These are phyloP conservation scores for Tetrao urogallus DNA, from an alignment of 2,113 vertebrate species.

Conservation along the genomic window DNA sequence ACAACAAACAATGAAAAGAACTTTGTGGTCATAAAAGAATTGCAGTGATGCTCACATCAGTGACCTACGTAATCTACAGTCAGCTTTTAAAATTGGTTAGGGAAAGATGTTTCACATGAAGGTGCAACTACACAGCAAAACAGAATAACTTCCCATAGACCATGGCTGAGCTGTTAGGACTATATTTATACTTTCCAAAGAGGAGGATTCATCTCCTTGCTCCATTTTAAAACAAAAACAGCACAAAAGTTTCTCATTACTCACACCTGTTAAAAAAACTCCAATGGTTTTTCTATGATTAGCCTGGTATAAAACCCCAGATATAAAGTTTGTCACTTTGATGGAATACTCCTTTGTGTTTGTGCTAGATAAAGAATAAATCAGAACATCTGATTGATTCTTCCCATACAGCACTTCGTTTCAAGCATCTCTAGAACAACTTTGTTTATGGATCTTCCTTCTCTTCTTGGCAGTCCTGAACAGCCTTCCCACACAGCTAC, in stretches of 20 bases:
- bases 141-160: background rate
- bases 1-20: conserved; percentile 1
- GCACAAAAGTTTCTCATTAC: background rate
- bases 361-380: background rate
- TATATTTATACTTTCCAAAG: background rate
- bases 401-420: background rate
- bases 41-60: background rate
- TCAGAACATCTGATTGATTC: background rate
- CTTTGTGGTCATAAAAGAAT: background rate
- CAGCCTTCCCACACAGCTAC: accelerated
- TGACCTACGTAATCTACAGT: background rate
- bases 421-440: background rate
- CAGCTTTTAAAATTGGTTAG: background rate
- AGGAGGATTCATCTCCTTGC: background rate
- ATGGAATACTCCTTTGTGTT: background rate
- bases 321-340: background rate
- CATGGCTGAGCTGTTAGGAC: background rate
- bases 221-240: background rate
- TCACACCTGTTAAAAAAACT: background rate
- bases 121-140: background rate
- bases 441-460: background rate
- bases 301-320: background rate
- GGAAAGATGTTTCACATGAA: background rate
- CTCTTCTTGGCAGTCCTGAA: background rate
- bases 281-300: background rate